Base-by-base conservation (phyloP, 2,888 invertebrate genomes). In the Drosophila mayaguana region DNA sequence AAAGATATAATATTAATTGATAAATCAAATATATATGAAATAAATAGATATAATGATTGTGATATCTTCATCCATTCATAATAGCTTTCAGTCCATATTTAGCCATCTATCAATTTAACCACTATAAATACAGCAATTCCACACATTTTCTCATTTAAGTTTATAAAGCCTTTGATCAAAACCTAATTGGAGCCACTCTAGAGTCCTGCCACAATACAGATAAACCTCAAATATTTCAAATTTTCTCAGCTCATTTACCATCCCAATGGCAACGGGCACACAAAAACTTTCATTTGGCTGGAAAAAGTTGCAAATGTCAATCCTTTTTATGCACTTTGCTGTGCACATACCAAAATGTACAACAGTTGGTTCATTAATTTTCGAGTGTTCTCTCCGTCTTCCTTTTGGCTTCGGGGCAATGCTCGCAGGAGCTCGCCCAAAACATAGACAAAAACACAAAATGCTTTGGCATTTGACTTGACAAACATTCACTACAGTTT, bases 351-450 rank as follows among this genome's bases (percentile, higher is more conserved):
- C 57, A 43, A 66, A 70, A 59, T 65, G 63, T 50, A 88, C 72
- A 82, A 72, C 88, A 88, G 69, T 77, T 82, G 90, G 80, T 82
- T 88, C 86, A 88, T 84, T 88, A 80, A 80, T 73, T 88, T 84
- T 77, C 65, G 68, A 82, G 69, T 57, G 75, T 65, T 75, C 66
- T 25, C 75, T 69, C 51, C 63, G 67, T 54, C 60, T 57, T 64
- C 59, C 53, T 48, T 36, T 57, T 65, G 74, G 62, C 67, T 65
- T 54, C 74, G 60, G 64, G 65, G 67, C 77, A 83, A 69, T 65
- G 64, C 51, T 46, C 12, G 50, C 32, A 20, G 42, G 36, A 46
- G 12, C 16, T 12, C 12, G 5, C 14, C 11, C 18, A 48, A 48
- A 57, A 32, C 2, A 38, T 20, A 38, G 53, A 60, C 62, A 57